Evolutionary conservation across 1,140 invertebrate species (phyloP).

Genomic region (Drosophila ohnishii): DNA sequence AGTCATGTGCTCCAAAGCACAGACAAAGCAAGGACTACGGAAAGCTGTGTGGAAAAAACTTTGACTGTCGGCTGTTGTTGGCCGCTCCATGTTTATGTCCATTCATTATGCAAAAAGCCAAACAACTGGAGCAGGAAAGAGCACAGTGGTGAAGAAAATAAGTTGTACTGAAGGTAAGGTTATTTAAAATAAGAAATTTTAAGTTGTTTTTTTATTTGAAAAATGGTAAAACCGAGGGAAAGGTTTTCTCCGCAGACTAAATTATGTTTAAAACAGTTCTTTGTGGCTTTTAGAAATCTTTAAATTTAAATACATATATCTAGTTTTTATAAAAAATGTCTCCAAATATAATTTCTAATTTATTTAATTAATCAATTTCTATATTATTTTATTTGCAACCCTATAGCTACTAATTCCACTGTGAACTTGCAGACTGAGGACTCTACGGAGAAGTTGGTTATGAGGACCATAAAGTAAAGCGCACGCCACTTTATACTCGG

Average conservation of each 20-base stretch:
- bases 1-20: conserved; percentile 55
- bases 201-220: fast-evolving
- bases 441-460: conserved; percentile 46
- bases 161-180: not conserved
- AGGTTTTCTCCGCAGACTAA: no score
- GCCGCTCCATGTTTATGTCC: conserved; percentile 59
- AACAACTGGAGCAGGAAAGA: conserved; percentile 43
- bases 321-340: no score
- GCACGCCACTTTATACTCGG: conserved; percentile 55
- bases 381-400: not conserved
- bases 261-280: no score
- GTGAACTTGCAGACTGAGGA: conserved; percentile 2
- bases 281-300: no score
- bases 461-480: conserved; percentile 66
- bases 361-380: no score
- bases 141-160: conserved; percentile 7
- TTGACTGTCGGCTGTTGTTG: conserved; percentile 33
- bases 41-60: conserved; percentile 58
- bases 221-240: no score
- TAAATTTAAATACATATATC: no score
- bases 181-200: not conserved
- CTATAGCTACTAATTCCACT: not conserved
- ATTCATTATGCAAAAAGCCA: conserved; percentile 79
- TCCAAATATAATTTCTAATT: no score
- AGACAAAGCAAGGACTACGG: conserved; percentile 25